Evolutionary conservation across 35 echinoderm and acorn worm species (phyloP), one percentile per base, ranked within the genome.

Genomic region (Diadema setosum): DNA sequence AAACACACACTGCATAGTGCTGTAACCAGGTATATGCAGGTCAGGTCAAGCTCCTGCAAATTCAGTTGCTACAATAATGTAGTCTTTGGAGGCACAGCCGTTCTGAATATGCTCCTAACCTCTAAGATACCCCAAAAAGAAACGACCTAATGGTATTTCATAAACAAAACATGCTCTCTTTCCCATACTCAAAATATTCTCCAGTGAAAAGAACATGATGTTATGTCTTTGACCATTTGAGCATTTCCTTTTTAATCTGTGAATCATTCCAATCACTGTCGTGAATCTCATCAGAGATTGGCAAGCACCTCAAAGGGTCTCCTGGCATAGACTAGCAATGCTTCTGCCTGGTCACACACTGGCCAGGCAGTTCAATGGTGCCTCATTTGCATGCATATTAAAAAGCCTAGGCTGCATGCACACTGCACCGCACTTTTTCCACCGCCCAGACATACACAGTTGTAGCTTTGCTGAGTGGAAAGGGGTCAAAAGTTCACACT

Each of bases 351-450:
- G n/a, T n/a, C n/a, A n/a, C n/a, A n/a, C n/a, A n/a, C n/a, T n/a
- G n/a, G 63, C 27, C 63, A 33, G 63, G 37, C 63, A 67, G 30
- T 67, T 67, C 63, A 67, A 67, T 67, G 37, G 27, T 32, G 63
- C 27, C 63, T 67, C 25, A 67, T 67, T 67, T 67, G 63, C 63
- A 67, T 67, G 63, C 63, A 67, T 67, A 67, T 67, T 67, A 67
- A 67, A 67, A 67, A 67, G 63, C 63, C 37, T 34, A 33, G 30
- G 30, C 30, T 67, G 63, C 63, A 67, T 55, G 49, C 14, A n/a
- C 2, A 67, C 27, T 33, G 37, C 27, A 8, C 63, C 37, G 63
- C 63, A 67, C 63, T 67, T 67, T 34, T 26, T 34, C 37, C 63
- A 33, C 63, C 63, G 37, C 27, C 20, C 29, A 5, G 30, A 8